Percentiles rank a stretch among this genome's conserved stretches.
These are phyloP conservation scores for Galaxias olidus DNA, from an alignment of 2,797 vertebrate species.

Conservation along the genomic window DNA sequence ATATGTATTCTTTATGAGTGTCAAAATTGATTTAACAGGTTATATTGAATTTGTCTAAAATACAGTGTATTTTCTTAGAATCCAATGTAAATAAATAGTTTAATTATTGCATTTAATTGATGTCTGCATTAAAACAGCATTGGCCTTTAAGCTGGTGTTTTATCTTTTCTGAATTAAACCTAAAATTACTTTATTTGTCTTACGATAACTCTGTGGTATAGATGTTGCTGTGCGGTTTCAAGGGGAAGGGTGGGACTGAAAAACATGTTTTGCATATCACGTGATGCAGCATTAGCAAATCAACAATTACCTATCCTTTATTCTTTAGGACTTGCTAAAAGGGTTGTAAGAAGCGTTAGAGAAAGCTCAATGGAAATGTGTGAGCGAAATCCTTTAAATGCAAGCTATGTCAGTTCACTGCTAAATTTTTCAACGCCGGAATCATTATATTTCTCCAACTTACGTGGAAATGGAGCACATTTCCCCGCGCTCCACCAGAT, in stretches of 20 bases:
- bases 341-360: slow-evolving; percentile 75
- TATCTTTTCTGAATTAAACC: too few relatives aligned
- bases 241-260: slow-evolving; percentile 83
- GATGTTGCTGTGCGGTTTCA: slow-evolving; percentile 57
- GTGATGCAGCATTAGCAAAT: slow-evolving; percentile 85
- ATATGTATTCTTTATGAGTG: too few relatives aligned
- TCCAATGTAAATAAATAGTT: too few relatives aligned
- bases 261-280: slow-evolving; percentile 79
- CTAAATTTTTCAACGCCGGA: slow-evolving; percentile 88
- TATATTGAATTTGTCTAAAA: too few relatives aligned
- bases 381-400: slow-evolving; percentile 92
- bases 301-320: slow-evolving; percentile 85
- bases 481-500: slow-evolving; percentile 83
- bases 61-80: too few relatives aligned
- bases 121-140: too few relatives aligned
- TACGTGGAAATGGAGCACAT: slow-evolving; percentile 89
- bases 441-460: slow-evolving; percentile 89
- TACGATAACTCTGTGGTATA: slow-evolving; percentile 56
- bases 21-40: too few relatives aligned
- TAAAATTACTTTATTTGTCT: neutral
- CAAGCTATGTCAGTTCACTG: slow-evolving; percentile 90
- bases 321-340: slow-evolving; percentile 92
- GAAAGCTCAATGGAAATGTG: slow-evolving; percentile 91
- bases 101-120: too few relatives aligned
- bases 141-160: too few relatives aligned